A percentile compares a stretch with the other conserved stretches of the same genome.
Evolutionary conservation across 2,888 invertebrate species (phyloP).

Genomic region (Monochamus alternatus): DNA sequence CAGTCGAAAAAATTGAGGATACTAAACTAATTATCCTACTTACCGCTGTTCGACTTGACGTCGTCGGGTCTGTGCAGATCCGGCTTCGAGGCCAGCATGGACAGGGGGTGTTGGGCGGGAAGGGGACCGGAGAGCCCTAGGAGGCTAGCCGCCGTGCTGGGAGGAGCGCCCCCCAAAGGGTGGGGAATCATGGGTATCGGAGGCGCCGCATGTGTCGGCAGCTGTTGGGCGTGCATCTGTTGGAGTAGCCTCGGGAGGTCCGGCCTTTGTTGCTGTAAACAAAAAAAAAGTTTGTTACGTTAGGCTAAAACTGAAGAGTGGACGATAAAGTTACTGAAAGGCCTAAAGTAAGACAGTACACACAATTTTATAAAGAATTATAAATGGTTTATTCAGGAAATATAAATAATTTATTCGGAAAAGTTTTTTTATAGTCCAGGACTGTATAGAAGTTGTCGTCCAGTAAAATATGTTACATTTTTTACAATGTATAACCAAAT

Average conservation of each 20-base stretch:
- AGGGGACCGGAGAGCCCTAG: constrained; percentile 77
- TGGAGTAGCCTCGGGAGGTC: constrained; percentile 88
- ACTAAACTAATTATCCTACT: constrained; percentile 62
- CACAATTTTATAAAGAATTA: no score
- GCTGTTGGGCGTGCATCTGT: constrained; percentile 95
- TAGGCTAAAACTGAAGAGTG: constrained; percentile 33
- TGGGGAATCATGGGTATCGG: constrained; percentile 83
- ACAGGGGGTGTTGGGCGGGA: constrained; percentile 82
- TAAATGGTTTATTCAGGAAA: no score
- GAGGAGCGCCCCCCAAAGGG: constrained; percentile 75
- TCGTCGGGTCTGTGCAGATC: constrained; percentile 85
- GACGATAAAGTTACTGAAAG: no score
- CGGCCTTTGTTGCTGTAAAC: constrained; percentile 87
- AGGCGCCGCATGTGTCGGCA: constrained; percentile 81
- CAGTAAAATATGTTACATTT: no score
- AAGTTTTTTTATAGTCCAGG: no score
- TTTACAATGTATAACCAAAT: no score
- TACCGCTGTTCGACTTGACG: constrained; percentile 84
- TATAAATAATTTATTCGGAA: no score
- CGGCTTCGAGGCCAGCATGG: constrained; percentile 84
- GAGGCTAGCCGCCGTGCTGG: constrained; percentile 75
- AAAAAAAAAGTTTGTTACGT: constrained; percentile 14
- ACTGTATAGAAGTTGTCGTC: no score
- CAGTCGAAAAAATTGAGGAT: not conserved
- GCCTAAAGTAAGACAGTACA: no score